These are phyloP conservation scores for Pycnomerus fuliginosus DNA, from an alignment of 2,888 invertebrate genomes.

Conservation along the genomic window DNA sequence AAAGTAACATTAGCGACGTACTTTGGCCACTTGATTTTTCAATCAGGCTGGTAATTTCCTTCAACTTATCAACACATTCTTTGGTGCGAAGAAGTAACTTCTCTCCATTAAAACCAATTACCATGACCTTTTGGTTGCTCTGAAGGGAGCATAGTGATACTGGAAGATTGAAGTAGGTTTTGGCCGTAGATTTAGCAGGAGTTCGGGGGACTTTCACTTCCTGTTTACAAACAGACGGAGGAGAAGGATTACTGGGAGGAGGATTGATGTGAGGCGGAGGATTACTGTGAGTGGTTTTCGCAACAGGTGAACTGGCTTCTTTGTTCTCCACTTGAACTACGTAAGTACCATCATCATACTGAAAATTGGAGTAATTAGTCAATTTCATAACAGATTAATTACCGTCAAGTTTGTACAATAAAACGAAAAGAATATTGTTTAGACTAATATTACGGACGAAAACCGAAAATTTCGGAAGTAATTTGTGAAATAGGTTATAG, in stretches of 20 bases:
- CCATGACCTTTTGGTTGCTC: slow-evolving; percentile 29
- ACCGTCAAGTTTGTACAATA: slow-evolving; percentile 25
- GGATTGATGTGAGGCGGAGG: slow-evolving; percentile 1
- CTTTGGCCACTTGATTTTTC: slow-evolving; percentile 12
- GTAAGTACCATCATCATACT: slow-evolving; percentile 34
- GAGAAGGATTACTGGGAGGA: slow-evolving; percentile 3
- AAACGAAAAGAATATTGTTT: too few relatives aligned
- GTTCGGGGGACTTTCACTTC: slow-evolving; percentile 17
- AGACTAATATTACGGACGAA: too few relatives aligned
- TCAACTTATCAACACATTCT: slow-evolving; percentile 30
- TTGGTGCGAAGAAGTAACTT: slow-evolving; percentile 36
- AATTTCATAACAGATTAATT: slow-evolving; percentile 18
- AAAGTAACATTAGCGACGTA: slow-evolving; percentile 14
- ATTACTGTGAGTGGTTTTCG: not conserved
- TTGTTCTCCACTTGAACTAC: too few relatives aligned
- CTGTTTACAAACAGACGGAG: slow-evolving; percentile 16
- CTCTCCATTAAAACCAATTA: slow-evolving; percentile 26
- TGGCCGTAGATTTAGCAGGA: not conserved
- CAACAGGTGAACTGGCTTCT: too few relatives aligned
- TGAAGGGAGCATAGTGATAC: too few relatives aligned
- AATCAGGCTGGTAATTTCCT: too few relatives aligned
- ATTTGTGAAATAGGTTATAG: not conserved
- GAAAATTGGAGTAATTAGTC: slow-evolving; percentile 12
- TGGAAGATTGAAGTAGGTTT: too few relatives aligned
- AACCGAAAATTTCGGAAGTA: not conserved